Conservation (phyloP, 2,888 invertebrate species). For the Harpalus rubripes region DNA sequence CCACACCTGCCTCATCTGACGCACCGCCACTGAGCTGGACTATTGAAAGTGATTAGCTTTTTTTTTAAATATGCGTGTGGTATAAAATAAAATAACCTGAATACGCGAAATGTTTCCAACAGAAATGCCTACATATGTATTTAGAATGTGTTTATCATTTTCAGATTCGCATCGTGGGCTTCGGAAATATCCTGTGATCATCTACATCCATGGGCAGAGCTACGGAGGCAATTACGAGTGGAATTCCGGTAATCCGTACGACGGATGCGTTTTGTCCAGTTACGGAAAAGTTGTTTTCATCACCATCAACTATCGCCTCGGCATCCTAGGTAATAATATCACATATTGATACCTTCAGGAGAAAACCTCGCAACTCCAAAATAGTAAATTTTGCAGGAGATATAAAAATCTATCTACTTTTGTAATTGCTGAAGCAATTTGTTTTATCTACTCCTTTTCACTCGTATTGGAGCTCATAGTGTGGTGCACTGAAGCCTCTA, state of each 20-base stretch:
- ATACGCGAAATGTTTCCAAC: neutral
- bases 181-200: slow-evolving; percentile 89
- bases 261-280: slow-evolving; percentile 94
- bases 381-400: too few relatives aligned
- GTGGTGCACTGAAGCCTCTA: too few relatives aligned
- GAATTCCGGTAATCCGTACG: slow-evolving; percentile 98
- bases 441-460: too few relatives aligned
- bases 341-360: too few relatives aligned
- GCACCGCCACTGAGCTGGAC: too few relatives aligned
- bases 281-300: slow-evolving; percentile 94
- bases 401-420: too few relatives aligned
- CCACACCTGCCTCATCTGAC: too few relatives aligned
- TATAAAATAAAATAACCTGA: neutral
- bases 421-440: too few relatives aligned
- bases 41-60: neutral
- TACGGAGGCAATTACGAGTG: slow-evolving; percentile 98
- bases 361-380: too few relatives aligned
- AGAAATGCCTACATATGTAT: neutral
- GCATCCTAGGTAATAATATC: slow-evolving; percentile 85
- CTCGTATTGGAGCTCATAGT: too few relatives aligned
- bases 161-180: slow-evolving; percentile 74
- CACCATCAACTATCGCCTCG: slow-evolving; percentile 90
- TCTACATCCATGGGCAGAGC: slow-evolving; percentile 96
- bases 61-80: neutral
- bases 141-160: slow-evolving; percentile 28